phyloP scores from a whole-genome alignment of 2,113 vertebrate genomes.

The Mus musculus region DNA sequence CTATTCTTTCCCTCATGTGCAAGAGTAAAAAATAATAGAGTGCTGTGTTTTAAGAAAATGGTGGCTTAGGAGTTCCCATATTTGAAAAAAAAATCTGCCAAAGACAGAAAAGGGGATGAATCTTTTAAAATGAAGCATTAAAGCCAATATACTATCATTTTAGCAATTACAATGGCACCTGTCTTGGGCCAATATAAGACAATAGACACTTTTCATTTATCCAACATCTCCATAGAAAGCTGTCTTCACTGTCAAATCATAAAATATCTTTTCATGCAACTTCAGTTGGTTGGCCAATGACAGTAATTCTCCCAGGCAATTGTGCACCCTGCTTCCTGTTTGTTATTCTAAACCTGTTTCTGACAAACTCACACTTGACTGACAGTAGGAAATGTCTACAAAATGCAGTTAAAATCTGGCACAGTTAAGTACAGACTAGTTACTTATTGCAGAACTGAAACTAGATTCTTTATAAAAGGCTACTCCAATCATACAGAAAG shows the following conservation, averaged over 20 bases:
- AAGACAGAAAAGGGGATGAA: constrained; percentile 21
- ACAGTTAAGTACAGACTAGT: background rate
- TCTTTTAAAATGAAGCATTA: constrained; percentile 43
- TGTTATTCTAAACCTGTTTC: background rate
- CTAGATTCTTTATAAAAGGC: background rate
- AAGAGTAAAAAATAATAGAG: background rate
- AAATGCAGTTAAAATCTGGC: background rate
- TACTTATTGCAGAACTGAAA: background rate
- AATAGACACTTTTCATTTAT: background rate
- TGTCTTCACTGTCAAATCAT: background rate
- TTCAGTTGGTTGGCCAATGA: too few relatives aligned
- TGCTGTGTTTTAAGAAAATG: constrained; percentile 9
- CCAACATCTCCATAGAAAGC: background rate
- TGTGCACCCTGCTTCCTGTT: background rate
- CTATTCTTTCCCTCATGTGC: background rate
- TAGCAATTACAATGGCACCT: constrained; percentile 13
- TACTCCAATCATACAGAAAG: background rate
- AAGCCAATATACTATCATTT: constrained; percentile 31
- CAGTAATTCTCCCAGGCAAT: background rate
- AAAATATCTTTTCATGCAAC: background rate
- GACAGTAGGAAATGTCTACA: background rate
- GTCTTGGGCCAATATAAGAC: background rate
- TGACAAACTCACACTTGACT: background rate
- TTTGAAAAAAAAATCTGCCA: background rate
- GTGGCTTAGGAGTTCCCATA: background rate